Evolutionary conservation across 2,797 vertebrate genomes (phyloP), one percentile per base, ranked within the genome.

Genomic region (Halcyon smyrnensis): DNA sequence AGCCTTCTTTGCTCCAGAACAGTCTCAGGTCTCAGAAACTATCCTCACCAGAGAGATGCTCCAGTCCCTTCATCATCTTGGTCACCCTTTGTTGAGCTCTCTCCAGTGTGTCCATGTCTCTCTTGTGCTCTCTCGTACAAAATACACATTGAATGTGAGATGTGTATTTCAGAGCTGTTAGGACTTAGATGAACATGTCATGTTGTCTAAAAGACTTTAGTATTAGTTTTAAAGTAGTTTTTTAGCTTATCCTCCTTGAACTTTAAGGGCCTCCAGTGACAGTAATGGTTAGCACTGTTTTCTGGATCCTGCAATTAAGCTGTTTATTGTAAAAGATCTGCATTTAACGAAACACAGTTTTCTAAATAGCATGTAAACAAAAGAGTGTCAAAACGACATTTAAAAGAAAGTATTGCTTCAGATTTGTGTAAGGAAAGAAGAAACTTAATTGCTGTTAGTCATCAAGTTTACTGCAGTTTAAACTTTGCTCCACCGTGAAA

Each of bases 401-500:
- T 64, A 69, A 88, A 89, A 90, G 10, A 32, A 89, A 67, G 16
- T 36, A 62, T 64, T 73, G 34, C 54, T 91, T 83, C 51, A 80
- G 30, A 34, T 23, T 87, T 70, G 10, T 57, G 90, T 87, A 19
- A 30, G n/a, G 8, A 39, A 79, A 60, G 23, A 88, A 73, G 2
- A 69, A 65, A 36, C 5, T 25, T 76, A 51, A 51, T 88, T 84
- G 41, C 25, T 37, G 11, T 78, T 89, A 88, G 63, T 91, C 86
- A 91, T 70, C 62, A 87, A 63, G 50, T 80, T 84, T 88, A 30
- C 15, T 67, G 48, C 39, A 71, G 68, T 80, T 92, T 87, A 46
- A 95, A 86, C 67, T 84, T 93, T 76, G 67, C 39, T 92, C 78
- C n/a, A 34, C 62, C 14, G 6, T 27, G 41, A 56, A 77, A 85